Base-by-base conservation (phyloP, 2,888 invertebrate genomes). In the Euproctis similis region DNA sequence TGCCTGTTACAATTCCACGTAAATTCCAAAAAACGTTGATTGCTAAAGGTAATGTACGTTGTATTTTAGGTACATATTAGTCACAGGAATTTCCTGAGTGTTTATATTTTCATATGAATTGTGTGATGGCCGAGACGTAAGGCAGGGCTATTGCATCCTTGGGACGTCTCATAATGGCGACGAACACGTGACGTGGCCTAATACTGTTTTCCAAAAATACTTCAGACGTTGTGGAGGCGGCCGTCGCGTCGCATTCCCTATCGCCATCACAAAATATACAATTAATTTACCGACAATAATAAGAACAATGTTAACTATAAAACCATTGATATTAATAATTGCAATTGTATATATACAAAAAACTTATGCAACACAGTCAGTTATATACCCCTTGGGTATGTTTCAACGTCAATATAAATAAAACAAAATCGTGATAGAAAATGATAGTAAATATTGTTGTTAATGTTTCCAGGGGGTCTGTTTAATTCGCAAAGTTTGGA, bases 181-280 rank as follows among this genome's bases (percentile, higher is more conserved):
- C n/a, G n/a, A n/a, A n/a, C 12, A 9, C 17, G 47, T 26, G 57
- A 62, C 59, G 64, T 68, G 82, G 75, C 80, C 84, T 80, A 77
- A 81, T 74, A 82, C 57, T 67, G 65, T 59, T 78, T 71, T 81
- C 84, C 78, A 76, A 80, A 84, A 84, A 82, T 82, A 84, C 62
- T 61, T 54, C 71, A 75, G 71, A 74, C 69, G 63, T 57, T 53
- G 59, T 46, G 57, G 43, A 64, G 48, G 61, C 63, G 64, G 59
- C 63, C 46, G 45, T 46, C 53, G 48, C 51, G 64, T 50, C 65
- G 65, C 69, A 50, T 58, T 48, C 65, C 62, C 68, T 60, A 54
- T 39, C 51, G 51, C 54, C 46, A 40, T 50, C 61, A 58, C 42
- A 60, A 39, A 44, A 45, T 34, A 36, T 28, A 46, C 36, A 33